Conservation (phyloP, 2,797 vertebrate species). For the Loriculus beryllinus region DNA sequence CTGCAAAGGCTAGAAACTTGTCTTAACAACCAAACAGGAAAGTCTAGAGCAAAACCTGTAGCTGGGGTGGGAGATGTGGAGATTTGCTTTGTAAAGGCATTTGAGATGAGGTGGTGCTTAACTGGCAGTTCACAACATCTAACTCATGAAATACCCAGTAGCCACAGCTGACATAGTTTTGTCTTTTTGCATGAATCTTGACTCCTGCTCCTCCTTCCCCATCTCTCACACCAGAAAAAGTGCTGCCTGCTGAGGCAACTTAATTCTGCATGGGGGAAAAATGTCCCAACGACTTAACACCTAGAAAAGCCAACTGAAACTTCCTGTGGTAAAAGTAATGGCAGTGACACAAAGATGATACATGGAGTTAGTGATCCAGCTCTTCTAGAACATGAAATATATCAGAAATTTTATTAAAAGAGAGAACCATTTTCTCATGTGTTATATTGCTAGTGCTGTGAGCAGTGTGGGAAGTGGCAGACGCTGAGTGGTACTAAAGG, state of each 20-base stretch:
- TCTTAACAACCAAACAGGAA: neutral
- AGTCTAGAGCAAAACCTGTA: neutral
- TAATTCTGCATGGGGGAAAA: neutral
- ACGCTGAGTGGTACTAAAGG: neutral
- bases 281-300: neutral
- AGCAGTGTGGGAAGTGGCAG: conserved; percentile 48
- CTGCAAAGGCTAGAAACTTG: neutral
- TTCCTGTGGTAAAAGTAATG: neutral
- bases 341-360: neutral
- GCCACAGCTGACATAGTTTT: neutral
- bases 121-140: neutral
- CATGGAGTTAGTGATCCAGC: neutral
- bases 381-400: neutral
- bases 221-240: neutral
- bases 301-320: neutral
- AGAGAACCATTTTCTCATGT: neutral
- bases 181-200: neutral
- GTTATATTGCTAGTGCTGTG: neutral
- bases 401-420: neutral
- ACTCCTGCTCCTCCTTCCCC: neutral
- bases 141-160: neutral
- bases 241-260: neutral
- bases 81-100: too few relatives aligned
- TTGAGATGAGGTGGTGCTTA: too few relatives aligned
- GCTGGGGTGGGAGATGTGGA: neutral